Percentiles rank a stretch among this genome's conserved stretches.
phyloP scores from a whole-genome alignment of 1,140 invertebrate species.

The Drosophila lowei region DNA sequence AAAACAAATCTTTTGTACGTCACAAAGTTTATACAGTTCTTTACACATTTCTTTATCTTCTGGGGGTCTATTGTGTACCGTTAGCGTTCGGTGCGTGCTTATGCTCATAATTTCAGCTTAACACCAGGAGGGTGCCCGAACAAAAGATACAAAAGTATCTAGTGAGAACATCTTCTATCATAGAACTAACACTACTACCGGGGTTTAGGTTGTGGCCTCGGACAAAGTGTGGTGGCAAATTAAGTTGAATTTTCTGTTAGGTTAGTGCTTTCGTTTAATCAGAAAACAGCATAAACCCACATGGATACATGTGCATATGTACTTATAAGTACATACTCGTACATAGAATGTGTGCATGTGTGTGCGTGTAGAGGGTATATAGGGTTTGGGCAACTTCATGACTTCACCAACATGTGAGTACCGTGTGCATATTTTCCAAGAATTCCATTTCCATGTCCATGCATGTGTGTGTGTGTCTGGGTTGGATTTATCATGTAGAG shows the following conservation, averaged over 20 bases:
- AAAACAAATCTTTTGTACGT: constrained; percentile 24
- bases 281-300: constrained; percentile 54
- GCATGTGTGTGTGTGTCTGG: constrained; percentile 19
- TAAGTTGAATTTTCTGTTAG: constrained; percentile 66
- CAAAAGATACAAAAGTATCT: constrained; percentile 44
- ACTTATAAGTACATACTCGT: constrained; percentile 1
- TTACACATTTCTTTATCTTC: constrained; percentile 1
- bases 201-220: constrained; percentile 16
- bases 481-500: constrained; percentile 57
- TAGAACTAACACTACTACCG: no score
- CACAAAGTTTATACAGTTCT: no score
- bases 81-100: constrained; percentile 26
- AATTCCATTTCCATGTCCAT: constrained; percentile 45
- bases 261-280: constrained; percentile 77
- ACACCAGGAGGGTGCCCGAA: constrained; percentile 28
- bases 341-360: constrained; percentile 11
- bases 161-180: constrained; percentile 24
- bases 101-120: constrained; percentile 61
- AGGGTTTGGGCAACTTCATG: constrained; percentile 63
- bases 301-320: neutral
- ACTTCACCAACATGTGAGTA: constrained; percentile 68
- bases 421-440: constrained; percentile 74
- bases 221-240: constrained; percentile 53
- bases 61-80: constrained; percentile 8
- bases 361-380: constrained; percentile 1